Evolutionary conservation across 2,113 vertebrate genomes (phyloP).

Genomic region (Boulengeromyrus knoepffleri): DNA sequence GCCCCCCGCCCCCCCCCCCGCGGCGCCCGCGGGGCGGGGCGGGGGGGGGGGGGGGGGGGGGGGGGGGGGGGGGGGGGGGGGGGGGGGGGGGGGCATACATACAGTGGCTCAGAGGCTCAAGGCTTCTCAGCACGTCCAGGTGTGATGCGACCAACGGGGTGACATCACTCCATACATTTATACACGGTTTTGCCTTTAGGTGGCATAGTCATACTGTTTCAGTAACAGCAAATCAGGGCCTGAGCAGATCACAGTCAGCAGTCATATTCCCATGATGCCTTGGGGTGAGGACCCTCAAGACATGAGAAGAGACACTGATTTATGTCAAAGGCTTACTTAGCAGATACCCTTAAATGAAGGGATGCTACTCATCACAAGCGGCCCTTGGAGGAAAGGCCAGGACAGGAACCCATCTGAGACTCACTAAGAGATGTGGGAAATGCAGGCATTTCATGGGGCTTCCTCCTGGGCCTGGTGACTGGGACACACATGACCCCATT

Average conservation of each 20-base stretch:
- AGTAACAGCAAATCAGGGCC: background rate
- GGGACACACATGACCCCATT: background rate
- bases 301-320: no score
- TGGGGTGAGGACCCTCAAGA: no score
- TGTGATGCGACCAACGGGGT: background rate
- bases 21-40: no score
- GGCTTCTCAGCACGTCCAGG: background rate
- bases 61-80: no score
- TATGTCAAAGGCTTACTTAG: background rate
- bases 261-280: background rate
- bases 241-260: background rate
- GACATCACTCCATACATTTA: background rate
- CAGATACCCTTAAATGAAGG: background rate
- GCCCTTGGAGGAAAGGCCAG: background rate
- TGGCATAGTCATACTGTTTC: background rate
- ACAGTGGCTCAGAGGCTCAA: background rate
- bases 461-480: slow-evolving; percentile 19
- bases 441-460: background rate
- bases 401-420: background rate
- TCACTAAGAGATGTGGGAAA: background rate
- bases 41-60: no score
- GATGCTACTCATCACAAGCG: background rate
- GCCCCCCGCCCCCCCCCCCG: no score
- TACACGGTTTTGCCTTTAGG: background rate
- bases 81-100: no score